Conservation (phyloP, 2,113 vertebrate species). For the Tursiops truncatus region DNA sequence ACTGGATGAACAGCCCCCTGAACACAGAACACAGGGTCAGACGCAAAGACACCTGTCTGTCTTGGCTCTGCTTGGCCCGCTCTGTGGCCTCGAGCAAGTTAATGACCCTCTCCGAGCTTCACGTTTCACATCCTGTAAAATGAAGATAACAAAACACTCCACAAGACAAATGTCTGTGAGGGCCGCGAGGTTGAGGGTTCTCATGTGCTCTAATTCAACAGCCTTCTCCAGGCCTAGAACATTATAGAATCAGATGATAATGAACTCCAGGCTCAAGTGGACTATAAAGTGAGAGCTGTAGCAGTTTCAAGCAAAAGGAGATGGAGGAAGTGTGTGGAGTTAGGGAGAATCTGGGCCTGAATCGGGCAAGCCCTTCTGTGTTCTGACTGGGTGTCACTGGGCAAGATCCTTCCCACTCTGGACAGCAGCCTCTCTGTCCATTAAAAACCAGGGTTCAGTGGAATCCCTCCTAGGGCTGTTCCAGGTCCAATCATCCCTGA, state of each 20-base stretch:
- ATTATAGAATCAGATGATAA: rapidly evolving
- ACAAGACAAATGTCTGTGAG: too few species aligned
- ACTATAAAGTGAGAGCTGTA: rapidly evolving
- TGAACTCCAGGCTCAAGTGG: not conserved
- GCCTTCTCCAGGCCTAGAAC: not conserved
- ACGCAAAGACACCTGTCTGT: not conserved
- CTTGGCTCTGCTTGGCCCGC: not conserved
- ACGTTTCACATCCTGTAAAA: not conserved
- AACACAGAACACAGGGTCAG: rapidly evolving
- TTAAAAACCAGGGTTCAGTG: too few species aligned
- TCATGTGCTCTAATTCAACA: rapidly evolving
- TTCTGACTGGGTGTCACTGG: not conserved
- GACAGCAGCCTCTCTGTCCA: not conserved
- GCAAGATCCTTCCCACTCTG: not conserved
- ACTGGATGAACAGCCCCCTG: rapidly evolving
- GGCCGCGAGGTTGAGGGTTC: rapidly evolving
- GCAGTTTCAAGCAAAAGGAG: rapidly evolving
- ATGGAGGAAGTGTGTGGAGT: too few species aligned
- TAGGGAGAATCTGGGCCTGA: too few species aligned
- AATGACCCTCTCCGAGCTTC: not conserved
- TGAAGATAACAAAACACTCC: not conserved
- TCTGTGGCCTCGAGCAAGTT: not conserved
- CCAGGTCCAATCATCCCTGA: too few species aligned
- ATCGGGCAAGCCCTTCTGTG: not conserved
- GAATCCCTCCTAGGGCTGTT: not conserved